Evolutionary conservation across 2,113 vertebrate species (phyloP), one percentile per base, ranked within the genome.

Genomic region (Malaclemys terrapin): DNA sequence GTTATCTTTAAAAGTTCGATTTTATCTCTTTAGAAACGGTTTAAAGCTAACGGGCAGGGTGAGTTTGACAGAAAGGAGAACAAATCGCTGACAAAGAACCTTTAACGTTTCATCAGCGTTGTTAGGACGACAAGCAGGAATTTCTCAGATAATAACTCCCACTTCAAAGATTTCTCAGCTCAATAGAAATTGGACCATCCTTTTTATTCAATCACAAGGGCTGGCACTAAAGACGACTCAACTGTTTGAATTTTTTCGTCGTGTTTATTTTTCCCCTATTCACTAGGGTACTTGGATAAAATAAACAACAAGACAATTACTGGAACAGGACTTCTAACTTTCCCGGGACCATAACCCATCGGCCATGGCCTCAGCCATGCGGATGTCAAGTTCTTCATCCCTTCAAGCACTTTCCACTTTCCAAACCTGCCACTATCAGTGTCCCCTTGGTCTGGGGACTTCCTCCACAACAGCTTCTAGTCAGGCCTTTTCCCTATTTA

Each of bases 41-140:
- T 98, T 98, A 98, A 98, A 98, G 98, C 98, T 98, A 98, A 98
- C 93, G 75, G 98, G 97, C 97, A 98, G 97, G 93, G 98, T 93
- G 98, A 98, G 98, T 98, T 98, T 99, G 99, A 99, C 98, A 99
- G 99, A 99, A 98, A 99, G 98, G 98, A 98, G 98, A 99, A 99
- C 99, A 99, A 99, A 99, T 99, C 98, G 98, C 98, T 98, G 98
- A 99, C 99, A 99, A 99, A 98, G 98, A 99, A 98, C 98, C 98
- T 99, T 99, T 99, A 99, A 99, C 99, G 98, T 99, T 99, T 99
- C 99, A 99, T 99, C 99, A 99, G 98, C 99, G 99, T 99, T 98
- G 99, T 99, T 99, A 99, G 98, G 99, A 99, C 99, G 95, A 99
- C 99, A 98, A 97, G 98, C 97, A 99, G 98, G 99, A 99, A 99